Evolutionary conservation across 2,888 invertebrate genomes (phyloP).

Genomic region (Drosophila subquinaria): DNA sequence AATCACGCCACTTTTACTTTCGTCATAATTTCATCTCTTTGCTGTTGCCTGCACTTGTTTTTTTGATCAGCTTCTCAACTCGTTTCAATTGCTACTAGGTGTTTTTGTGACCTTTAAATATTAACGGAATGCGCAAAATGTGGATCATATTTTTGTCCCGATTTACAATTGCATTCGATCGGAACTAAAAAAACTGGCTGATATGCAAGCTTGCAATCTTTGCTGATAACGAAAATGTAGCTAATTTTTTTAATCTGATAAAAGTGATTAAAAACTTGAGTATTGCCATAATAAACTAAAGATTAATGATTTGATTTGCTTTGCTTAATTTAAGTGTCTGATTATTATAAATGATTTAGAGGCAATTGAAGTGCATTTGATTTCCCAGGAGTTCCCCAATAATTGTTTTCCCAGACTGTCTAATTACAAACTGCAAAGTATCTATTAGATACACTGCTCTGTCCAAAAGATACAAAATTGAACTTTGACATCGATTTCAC

Average conservation of each 20-base stretch:
- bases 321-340: slow-evolving; percentile 10
- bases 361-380: background rate
- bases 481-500: slow-evolving; percentile 23
- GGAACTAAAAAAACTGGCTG: background rate
- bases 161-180: slow-evolving; percentile 2
- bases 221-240: slow-evolving; percentile 5
- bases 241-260: background rate
- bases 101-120: slow-evolving; percentile 37
- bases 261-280: slow-evolving; percentile 1
- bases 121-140: slow-evolving; percentile 7
- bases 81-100: slow-evolving; percentile 5
- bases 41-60: slow-evolving; percentile 4
- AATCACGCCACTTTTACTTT: slow-evolving; percentile 52
- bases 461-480: background rate
- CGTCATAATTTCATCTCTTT: slow-evolving; percentile 31
- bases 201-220: slow-evolving; percentile 4
- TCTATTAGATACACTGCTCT: background rate
- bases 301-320: slow-evolving; percentile 1
- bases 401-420: background rate
- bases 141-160: background rate
- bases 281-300: slow-evolving; percentile 9
- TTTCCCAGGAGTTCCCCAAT: background rate
- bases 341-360: background rate
- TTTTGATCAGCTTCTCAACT: slow-evolving; percentile 3
- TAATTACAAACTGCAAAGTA: background rate